These are phyloP conservation scores for Petrophora chlorosata DNA, from an alignment of 2,888 invertebrate genomes.

Conservation along the genomic window DNA sequence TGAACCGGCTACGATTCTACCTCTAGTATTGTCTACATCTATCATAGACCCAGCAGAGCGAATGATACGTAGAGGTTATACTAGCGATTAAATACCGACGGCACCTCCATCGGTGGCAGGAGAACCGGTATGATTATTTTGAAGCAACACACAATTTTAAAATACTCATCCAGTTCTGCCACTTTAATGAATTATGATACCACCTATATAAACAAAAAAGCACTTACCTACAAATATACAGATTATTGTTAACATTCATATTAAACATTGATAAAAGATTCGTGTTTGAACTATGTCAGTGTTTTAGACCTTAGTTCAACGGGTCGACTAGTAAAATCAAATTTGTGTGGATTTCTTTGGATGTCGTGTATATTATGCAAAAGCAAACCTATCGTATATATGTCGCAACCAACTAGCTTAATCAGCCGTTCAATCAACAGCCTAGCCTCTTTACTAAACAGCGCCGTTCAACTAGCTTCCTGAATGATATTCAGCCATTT, in stretches of 20 bases:
- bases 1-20: slow-evolving; percentile 5
- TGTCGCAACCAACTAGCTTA: too few relatives aligned
- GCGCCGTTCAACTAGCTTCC: too few relatives aligned
- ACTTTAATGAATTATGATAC: not conserved
- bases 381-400: too few relatives aligned
- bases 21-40: slow-evolving; percentile 6
- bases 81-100: not conserved
- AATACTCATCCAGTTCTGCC: not conserved
- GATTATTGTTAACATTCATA: slow-evolving; percentile 8
- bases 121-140: not conserved
- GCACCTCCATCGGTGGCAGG: not conserved
- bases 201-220: slow-evolving; percentile 6
- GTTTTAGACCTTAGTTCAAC: too few relatives aligned
- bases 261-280: slow-evolving; percentile 8
- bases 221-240: slow-evolving; percentile 3
- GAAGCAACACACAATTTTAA: not conserved
- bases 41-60: slow-evolving; percentile 1
- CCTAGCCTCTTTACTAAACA: too few relatives aligned
- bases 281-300: slow-evolving; percentile 4
- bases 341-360: too few relatives aligned
- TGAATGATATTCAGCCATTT: too few relatives aligned
- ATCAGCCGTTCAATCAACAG: too few relatives aligned
- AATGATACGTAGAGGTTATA: slow-evolving; percentile 6
- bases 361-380: too few relatives aligned
- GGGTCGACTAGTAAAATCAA: slow-evolving; percentile 2